phyloP scores from a whole-genome alignment of 2,113 vertebrate species.

The Hippocampus barbouri region DNA sequence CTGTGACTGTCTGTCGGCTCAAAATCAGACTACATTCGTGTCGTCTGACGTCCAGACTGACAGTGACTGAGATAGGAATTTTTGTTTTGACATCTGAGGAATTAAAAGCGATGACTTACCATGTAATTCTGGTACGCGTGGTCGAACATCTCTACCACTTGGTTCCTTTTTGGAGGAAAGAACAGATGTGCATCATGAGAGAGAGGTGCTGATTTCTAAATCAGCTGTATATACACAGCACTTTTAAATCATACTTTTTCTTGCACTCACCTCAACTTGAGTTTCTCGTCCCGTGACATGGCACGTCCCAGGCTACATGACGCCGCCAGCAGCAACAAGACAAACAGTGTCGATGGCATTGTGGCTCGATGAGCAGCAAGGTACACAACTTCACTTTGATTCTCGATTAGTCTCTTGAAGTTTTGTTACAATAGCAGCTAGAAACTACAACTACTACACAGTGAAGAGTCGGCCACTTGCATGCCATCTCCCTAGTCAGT shows the following conservation, averaged over 20 bases:
- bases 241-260: not conserved
- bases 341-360: slow-evolving; percentile 52
- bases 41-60: too few species aligned
- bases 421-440: not conserved
- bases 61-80: too few species aligned
- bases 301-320: slow-evolving; percentile 45
- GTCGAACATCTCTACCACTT: slow-evolving; percentile 99
- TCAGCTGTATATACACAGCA: not conserved
- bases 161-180: slow-evolving; percentile 74
- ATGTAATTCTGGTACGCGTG: slow-evolving; percentile 98
- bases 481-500: slow-evolving; percentile 2
- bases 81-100: not conserved
- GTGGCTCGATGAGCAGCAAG: slow-evolving; percentile 17
- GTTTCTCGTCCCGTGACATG: slow-evolving; percentile 73
- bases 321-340: slow-evolving; percentile 54
- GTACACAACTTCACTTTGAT: slow-evolving; percentile 26
- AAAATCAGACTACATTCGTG: too few species aligned
- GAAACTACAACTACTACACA: not conserved
- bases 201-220: not conserved
- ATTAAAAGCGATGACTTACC: slow-evolving; percentile 73
- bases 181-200: not conserved
- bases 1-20: too few species aligned
- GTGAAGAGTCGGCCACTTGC: not conserved
- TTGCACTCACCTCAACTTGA: slow-evolving; percentile 63
- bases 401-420: slow-evolving; percentile 18